A percentile compares a stretch with the other conserved stretches of the same genome.
Conservation (phyloP, 2,888 invertebrate genomes). For the Ennomos fuscantarius region DNA sequence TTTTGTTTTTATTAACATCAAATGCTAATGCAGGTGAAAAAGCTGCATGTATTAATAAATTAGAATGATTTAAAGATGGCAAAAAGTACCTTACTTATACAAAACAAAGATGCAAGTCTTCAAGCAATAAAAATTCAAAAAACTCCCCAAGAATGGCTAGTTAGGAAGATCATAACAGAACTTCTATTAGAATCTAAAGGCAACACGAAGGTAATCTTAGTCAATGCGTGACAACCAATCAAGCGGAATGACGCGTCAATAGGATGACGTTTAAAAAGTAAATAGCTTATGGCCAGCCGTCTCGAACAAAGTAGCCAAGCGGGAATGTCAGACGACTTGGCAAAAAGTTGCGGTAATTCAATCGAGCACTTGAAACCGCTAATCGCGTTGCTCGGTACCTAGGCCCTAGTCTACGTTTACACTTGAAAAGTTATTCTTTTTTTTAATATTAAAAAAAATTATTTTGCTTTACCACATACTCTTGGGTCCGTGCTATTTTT, state of each 20-base stretch:
- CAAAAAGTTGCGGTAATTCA: conserved; percentile 31
- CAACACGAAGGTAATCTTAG: not conserved
- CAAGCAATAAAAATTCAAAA: too few relatives aligned
- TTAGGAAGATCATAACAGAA: conserved; percentile 2
- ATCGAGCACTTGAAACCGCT: conserved; percentile 33
- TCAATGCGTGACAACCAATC: conserved; percentile 49
- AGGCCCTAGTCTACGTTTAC: conserved; percentile 9
- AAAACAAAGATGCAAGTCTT: too few relatives aligned
- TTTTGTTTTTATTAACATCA: too few relatives aligned
- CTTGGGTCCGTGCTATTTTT: too few relatives aligned
- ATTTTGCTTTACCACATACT: too few relatives aligned
- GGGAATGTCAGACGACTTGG: conserved; percentile 39
- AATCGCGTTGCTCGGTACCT: conserved; percentile 23
- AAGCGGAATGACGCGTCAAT: conserved; percentile 52
- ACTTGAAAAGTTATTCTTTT: too few relatives aligned
- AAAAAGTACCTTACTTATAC: too few relatives aligned
- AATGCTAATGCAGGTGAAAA: too few relatives aligned
- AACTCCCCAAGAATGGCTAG: too few relatives aligned
- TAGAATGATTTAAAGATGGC: too few relatives aligned
- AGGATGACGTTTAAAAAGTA: conserved; percentile 52
- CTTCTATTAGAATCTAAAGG: not conserved
- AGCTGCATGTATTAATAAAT: too few relatives aligned
- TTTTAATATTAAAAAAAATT: too few relatives aligned
- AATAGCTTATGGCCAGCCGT: conserved; percentile 57
- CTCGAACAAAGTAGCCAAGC: conserved; percentile 48